Percentiles rank a stretch among this genome's conserved stretches.
Evolutionary conservation across 1,140 invertebrate species (phyloP).

Genomic region (Berghia stephanieae): DNA sequence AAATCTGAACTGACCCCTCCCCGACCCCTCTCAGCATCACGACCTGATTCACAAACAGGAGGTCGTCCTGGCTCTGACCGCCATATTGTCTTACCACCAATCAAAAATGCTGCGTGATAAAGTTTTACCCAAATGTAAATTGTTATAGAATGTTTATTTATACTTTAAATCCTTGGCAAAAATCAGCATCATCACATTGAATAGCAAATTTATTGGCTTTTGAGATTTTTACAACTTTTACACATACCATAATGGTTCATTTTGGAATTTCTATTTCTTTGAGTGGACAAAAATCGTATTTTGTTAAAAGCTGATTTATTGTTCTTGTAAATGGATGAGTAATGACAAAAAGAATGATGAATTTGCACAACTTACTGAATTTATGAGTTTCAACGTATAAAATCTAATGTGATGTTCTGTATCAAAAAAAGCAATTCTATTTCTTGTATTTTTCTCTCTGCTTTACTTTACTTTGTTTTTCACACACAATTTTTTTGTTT

Average conservation of each 20-base stretch:
- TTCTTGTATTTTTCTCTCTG: no score
- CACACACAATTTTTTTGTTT: no score
- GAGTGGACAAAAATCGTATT: neutral
- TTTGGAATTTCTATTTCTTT: neutral
- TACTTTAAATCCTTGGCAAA: neutral
- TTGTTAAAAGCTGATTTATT: neutral
- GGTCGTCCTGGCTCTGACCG: slow-evolving; percentile 56
- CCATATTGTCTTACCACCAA: slow-evolving; percentile 61
- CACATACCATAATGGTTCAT: neutral
- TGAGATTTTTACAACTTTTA: neutral
- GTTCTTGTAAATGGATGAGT: neutral
- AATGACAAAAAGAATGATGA: neutral
- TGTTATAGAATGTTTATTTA: neutral
- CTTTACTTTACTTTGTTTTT: no score
- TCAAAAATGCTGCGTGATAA: slow-evolving; percentile 29
- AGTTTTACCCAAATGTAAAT: neutral
- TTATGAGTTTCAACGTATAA: slow-evolving; percentile 72
- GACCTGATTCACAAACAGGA: slow-evolving; percentile 41
- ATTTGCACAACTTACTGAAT: no score
- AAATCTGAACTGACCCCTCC: slow-evolving; percentile 26
- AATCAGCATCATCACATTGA: neutral
- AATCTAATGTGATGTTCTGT: slow-evolving; percentile 88
- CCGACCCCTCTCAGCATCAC: slow-evolving; percentile 39
- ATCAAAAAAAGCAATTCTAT: no score
- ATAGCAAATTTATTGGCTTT: no score